These are phyloP conservation scores for Salvelinus sp. DNA, from an alignment of 2,113 vertebrate genomes.

Conservation along the genomic window DNA sequence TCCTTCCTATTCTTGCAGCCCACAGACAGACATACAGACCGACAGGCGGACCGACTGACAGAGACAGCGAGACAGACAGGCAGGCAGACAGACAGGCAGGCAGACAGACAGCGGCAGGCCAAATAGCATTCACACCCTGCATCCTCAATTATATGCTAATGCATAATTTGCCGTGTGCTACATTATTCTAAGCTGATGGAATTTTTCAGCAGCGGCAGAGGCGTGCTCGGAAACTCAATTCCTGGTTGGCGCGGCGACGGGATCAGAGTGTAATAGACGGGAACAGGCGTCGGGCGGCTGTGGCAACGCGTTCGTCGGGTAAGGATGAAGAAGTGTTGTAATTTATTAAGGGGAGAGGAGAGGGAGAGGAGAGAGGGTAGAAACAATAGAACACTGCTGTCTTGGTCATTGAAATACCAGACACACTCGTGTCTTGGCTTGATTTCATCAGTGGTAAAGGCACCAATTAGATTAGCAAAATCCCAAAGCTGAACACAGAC, in stretches of 20 bases:
- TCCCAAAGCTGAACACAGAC: conserved; percentile 30
- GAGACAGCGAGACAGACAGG: conserved; percentile 10
- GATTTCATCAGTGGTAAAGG: conserved; percentile 44
- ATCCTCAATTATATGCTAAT: conserved; percentile 56
- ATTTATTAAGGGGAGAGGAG: conserved; percentile 45
- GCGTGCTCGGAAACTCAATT: conserved; percentile 55
- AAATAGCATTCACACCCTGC: conserved; percentile 43
- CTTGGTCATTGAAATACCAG: conserved; percentile 45
- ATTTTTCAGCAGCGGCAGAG: conserved; percentile 43
- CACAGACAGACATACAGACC: not conserved
- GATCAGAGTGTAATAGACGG: conserved; percentile 46
- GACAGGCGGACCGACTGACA: conserved; percentile 15
- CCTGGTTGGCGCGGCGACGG: not conserved
- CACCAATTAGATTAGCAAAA: conserved; percentile 40
- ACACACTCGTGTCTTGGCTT: conserved; percentile 33
- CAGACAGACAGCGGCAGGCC: conserved; percentile 24
- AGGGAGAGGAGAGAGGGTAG: not conserved
- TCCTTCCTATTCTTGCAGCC: too few species aligned
- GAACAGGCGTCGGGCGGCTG: conserved; percentile 26
- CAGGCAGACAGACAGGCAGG: not conserved
- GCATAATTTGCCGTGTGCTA: conserved; percentile 52
- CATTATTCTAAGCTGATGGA: conserved; percentile 56
- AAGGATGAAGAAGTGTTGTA: conserved; percentile 38
- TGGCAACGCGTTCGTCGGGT: conserved; percentile 27
- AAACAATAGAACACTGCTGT: conserved; percentile 49